These are phyloP conservation scores for Ischnus inquisitorius DNA, from an alignment of 2,888 invertebrate species.

Conservation along the genomic window DNA sequence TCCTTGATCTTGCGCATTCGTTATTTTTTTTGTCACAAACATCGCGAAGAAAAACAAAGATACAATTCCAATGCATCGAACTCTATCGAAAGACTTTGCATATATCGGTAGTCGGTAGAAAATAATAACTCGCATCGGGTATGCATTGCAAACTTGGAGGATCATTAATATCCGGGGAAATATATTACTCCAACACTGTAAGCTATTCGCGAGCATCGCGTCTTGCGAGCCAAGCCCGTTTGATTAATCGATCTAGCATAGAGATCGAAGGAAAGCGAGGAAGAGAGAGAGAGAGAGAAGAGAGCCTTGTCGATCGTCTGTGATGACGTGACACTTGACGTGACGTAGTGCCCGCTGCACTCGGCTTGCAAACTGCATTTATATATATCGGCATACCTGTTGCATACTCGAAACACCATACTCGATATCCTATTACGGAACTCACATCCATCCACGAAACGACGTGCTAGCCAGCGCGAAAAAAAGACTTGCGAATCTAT, in stretches of 20 bases:
- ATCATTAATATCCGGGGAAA: slow-evolving; percentile 64
- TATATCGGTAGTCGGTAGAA: background rate
- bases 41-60: too few relatives aligned
- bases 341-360: slow-evolving; percentile 57
- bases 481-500: too few relatives aligned
- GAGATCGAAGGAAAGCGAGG: slow-evolving; percentile 30
- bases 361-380: slow-evolving; percentile 45
- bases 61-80: too few relatives aligned
- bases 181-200: slow-evolving; percentile 61
- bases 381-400: slow-evolving; percentile 18
- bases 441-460: background rate
- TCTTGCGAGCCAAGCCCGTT: slow-evolving; percentile 41
- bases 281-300: slow-evolving; percentile 40
- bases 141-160: slow-evolving; percentile 33
- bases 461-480: too few relatives aligned
- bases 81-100: too few relatives aligned
- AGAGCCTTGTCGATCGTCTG: slow-evolving; percentile 59
- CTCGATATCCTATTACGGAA: slow-evolving; percentile 26
- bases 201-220: slow-evolving; percentile 62
- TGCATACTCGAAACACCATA: slow-evolving; percentile 35
- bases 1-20: too few relatives aligned
- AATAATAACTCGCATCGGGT: slow-evolving; percentile 40
- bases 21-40: too few relatives aligned
- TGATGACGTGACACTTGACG: slow-evolving; percentile 67
- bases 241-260: slow-evolving; percentile 60